A percentile compares a stretch with the other conserved stretches of the same genome.
Evolutionary conservation across 2,113 vertebrate genomes (phyloP).

Genomic region (Petroica traversi): DNA sequence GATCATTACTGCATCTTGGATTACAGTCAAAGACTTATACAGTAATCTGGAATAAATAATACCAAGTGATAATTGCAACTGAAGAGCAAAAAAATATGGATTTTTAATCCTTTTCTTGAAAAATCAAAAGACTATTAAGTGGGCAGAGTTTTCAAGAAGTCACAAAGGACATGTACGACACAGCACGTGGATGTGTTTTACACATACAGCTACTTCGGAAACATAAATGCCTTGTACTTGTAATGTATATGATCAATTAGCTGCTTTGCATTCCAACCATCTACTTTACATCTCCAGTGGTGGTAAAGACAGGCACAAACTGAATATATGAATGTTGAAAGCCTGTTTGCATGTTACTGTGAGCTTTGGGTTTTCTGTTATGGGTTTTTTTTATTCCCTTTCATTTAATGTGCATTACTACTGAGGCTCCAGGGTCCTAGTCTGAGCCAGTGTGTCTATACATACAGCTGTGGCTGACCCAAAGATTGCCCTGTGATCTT

Average conservation of each 20-base stretch:
- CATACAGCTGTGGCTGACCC: not conserved
- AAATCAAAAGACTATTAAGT: not conserved
- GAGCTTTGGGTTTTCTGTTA: not conserved
- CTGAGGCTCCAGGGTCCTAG: not conserved
- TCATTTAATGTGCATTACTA: not conserved
- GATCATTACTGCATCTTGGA: constrained; percentile 35
- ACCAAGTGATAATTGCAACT: not conserved
- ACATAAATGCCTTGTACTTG: not conserved
- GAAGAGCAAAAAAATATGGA: not conserved
- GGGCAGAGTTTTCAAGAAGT: not conserved
- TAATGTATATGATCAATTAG: constrained; percentile 35
- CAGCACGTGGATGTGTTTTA: not conserved
- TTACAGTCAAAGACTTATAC: constrained; percentile 17
- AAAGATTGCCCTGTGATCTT: not conserved
- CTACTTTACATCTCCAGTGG: constrained; percentile 16
- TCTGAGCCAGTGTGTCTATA: not conserved
- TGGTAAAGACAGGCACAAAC: constrained; percentile 1
- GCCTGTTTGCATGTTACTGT: not conserved
- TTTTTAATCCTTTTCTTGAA: not conserved
- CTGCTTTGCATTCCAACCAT: constrained; percentile 15
- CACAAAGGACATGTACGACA: not conserved
- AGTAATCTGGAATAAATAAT: constrained; percentile 30
- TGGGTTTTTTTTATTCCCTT: fast-evolving
- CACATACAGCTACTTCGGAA: not conserved
- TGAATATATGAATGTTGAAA: not conserved